Evolutionary conservation across 2,888 invertebrate species (phyloP).

Genomic region (Drosophila recens): DNA sequence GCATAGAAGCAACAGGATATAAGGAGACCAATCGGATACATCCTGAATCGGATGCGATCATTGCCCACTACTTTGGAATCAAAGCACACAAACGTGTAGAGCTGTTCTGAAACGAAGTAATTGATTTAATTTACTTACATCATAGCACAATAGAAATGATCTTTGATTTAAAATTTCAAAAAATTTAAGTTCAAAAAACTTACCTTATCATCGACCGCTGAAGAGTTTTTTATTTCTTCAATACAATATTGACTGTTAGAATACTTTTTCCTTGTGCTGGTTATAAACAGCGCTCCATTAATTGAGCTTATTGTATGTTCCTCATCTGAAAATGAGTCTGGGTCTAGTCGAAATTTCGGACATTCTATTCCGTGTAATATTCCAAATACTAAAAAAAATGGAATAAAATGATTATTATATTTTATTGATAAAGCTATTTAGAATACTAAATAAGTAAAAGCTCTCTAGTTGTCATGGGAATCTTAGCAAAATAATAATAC

Average conservation of each 20-base stretch:
- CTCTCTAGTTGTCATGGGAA: no score
- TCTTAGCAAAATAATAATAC: background rate
- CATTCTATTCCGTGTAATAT: slow-evolving; percentile 80
- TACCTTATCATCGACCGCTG: slow-evolving; percentile 74
- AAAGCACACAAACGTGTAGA: slow-evolving; percentile 84
- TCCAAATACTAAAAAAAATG: slow-evolving; percentile 76
- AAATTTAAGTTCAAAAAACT: slow-evolving; percentile 1
- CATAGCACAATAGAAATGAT: background rate
- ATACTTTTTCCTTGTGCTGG: slow-evolving; percentile 65
- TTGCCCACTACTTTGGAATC: slow-evolving; percentile 80
- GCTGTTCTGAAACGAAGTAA: slow-evolving; percentile 73
- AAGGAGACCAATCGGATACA: slow-evolving; percentile 85
- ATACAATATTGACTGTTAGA: slow-evolving; percentile 82
- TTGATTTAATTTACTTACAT: slow-evolving; percentile 1
- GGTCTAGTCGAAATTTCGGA: slow-evolving; percentile 80
- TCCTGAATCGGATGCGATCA: slow-evolving; percentile 80
- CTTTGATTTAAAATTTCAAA: background rate
- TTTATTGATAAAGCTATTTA: background rate
- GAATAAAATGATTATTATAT: background rate
- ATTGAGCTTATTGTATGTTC: slow-evolving; percentile 76
- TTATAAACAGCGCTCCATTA: slow-evolving; percentile 80
- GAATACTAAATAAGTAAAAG: no score
- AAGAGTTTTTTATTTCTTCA: slow-evolving; percentile 74
- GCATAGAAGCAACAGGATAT: slow-evolving; percentile 89
- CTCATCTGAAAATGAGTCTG: slow-evolving; percentile 76